These are phyloP conservation scores for Drosophila villosipedis DNA, from an alignment of 2,888 invertebrate species.

Conservation along the genomic window DNA sequence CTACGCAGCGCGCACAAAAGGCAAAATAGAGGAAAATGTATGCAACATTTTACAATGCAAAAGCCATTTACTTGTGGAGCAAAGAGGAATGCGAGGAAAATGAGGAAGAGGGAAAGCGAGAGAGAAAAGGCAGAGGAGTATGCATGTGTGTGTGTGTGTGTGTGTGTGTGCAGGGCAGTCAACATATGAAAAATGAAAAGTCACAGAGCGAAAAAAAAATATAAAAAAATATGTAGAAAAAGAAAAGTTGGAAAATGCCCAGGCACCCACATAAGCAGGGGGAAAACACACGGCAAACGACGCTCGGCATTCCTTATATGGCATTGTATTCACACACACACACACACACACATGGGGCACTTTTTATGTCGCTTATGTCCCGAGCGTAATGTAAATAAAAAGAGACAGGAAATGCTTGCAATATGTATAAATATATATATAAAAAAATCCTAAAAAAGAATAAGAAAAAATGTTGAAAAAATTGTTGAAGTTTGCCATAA, in stretches of 20 bases:
- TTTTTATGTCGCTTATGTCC: slow-evolving; percentile 63
- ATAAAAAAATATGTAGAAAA: slow-evolving; percentile 17
- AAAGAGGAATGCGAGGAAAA: slow-evolving; percentile 25
- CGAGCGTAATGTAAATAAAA: slow-evolving; percentile 76
- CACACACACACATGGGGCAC: slow-evolving; percentile 35
- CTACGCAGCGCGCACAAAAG: slow-evolving; percentile 41
- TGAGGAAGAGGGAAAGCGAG: slow-evolving; percentile 1
- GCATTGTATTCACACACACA: slow-evolving; percentile 55
- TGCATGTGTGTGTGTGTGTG: slow-evolving; percentile 13
- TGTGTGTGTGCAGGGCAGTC: slow-evolving; percentile 51
- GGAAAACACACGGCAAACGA: slow-evolving; percentile 18
- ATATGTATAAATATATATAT: slow-evolving; percentile 57
- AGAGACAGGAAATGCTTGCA: slow-evolving; percentile 78
- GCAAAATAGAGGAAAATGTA: slow-evolving; percentile 80
- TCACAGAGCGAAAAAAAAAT: slow-evolving; percentile 58
- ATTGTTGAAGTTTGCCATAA: slow-evolving; percentile 61
- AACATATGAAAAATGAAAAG: slow-evolving; percentile 81
- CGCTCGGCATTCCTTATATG: slow-evolving; percentile 43
- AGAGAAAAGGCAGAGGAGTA: slow-evolving; percentile 21
- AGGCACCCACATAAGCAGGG: slow-evolving; percentile 12
- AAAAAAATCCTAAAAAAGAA: slow-evolving; percentile 32
- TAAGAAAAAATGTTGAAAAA: slow-evolving; percentile 38
- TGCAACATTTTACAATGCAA: slow-evolving; percentile 83
- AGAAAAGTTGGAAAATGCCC: slow-evolving; percentile 39
- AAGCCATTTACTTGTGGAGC: slow-evolving; percentile 73